Conservation (phyloP, 2,113 vertebrate genomes). For the Fregetta grallaria region DNA sequence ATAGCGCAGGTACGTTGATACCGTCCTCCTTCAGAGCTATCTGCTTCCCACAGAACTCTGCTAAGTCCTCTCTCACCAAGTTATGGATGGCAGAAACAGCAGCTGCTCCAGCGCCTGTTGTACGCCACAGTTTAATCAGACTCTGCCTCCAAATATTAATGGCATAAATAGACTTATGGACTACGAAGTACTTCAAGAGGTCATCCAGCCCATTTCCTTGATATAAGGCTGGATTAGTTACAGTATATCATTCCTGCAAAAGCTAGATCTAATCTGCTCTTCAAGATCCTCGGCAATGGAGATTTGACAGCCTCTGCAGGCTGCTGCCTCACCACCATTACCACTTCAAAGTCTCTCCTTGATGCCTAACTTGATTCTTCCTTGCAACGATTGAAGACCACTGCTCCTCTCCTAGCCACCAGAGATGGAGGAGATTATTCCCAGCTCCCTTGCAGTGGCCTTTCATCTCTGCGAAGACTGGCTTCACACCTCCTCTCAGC, state of each 20-base stretch:
- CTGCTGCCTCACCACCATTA: slow-evolving; percentile 21
- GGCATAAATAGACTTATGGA: not conserved
- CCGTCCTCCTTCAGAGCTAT: not conserved
- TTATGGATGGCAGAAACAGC: not conserved
- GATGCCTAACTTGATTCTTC: not conserved
- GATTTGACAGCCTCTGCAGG: not conserved
- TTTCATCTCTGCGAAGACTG: not conserved
- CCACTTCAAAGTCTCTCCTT: slow-evolving; percentile 41
- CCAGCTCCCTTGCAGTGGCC: not conserved
- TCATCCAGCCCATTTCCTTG: slow-evolving; percentile 33
- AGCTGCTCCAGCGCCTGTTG: not conserved
- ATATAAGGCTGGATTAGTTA: slow-evolving; percentile 45
- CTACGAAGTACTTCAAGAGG: slow-evolving; percentile 23
- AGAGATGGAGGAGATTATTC: slow-evolving; percentile 22
- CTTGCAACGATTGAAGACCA: not conserved
- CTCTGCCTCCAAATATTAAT: not conserved
- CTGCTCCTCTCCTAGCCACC: not conserved
- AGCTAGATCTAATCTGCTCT: slow-evolving; percentile 48
- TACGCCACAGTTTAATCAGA: not conserved
- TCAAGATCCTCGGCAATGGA: slow-evolving; percentile 1
- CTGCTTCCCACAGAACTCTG: not conserved
- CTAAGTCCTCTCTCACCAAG: not conserved
- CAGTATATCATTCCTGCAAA: slow-evolving; percentile 33
- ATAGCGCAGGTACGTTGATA: rapidly evolving
- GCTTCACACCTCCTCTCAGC: not conserved